These are phyloP conservation scores for Hormiphora californensis DNA, from an alignment of 37 sponge, comb jelly and placozoan genomes.

Conservation along the genomic window DNA sequence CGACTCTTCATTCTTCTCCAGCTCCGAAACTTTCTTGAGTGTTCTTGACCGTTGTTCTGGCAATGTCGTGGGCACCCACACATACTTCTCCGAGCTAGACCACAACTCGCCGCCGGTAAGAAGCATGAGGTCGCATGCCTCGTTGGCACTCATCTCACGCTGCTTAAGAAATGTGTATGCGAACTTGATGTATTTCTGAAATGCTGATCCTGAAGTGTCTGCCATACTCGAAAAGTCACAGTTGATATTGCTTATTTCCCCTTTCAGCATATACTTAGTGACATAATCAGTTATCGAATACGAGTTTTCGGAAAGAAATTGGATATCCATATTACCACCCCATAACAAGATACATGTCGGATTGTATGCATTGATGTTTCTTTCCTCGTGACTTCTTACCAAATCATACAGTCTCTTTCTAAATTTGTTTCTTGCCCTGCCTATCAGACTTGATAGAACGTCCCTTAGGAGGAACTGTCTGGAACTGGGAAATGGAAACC, in stretches of 20 bases:
- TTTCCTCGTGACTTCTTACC: background rate
- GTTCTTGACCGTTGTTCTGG: background rate
- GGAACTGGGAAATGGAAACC: background rate
- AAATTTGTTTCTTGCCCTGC: background rate
- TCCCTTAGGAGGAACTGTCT: background rate
- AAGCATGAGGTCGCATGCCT: background rate
- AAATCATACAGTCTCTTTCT: constrained; percentile 1
- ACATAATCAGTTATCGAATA: background rate
- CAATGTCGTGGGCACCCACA: background rate
- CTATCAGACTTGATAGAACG: background rate
- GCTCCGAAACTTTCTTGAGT: background rate
- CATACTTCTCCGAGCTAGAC: background rate
- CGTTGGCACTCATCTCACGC: constrained; percentile 8
- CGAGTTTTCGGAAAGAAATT: constrained; percentile 5
- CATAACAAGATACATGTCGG: background rate
- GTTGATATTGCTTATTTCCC: background rate
- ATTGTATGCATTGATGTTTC: background rate
- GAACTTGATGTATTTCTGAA: background rate
- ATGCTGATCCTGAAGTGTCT: background rate
- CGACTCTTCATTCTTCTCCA: background rate
- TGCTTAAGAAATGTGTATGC: background rate
- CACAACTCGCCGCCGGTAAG: background rate
- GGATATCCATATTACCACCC: constrained; percentile 14
- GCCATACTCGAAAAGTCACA: too few species aligned
- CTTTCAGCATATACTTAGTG: background rate